phyloP scores from a whole-genome alignment of 1,140 invertebrate genomes.

The Tetramorium simillimum region DNA sequence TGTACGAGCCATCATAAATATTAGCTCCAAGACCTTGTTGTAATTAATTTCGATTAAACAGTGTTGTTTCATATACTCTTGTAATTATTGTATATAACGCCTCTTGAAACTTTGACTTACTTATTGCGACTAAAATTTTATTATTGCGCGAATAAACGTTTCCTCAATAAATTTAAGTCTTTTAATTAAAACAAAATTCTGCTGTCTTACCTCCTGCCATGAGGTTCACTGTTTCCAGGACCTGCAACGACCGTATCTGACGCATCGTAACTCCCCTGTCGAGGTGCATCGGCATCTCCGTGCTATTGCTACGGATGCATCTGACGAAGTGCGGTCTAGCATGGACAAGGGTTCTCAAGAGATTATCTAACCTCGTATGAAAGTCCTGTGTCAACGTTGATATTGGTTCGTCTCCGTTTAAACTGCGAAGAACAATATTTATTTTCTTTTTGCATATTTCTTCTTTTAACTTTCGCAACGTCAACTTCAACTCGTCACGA shows the following conservation, averaged over 20 bases:
- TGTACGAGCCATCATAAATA: conserved; percentile 69
- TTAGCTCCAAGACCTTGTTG: not conserved
- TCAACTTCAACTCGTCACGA: no score
- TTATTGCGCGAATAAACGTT: not conserved
- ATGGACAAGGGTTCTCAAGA: conserved; percentile 95
- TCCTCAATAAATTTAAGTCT: not conserved
- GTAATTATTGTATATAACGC: not conserved
- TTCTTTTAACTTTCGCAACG: not conserved
- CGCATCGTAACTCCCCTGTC: conserved; percentile 92
- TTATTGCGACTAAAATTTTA: not conserved
- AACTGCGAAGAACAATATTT: conserved; percentile 79
- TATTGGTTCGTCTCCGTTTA: conserved; percentile 95
- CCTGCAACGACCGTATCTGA: conserved; percentile 95
- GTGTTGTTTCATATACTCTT: not conserved
- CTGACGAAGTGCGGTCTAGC: conserved; percentile 97
- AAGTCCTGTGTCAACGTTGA: conserved; percentile 98
- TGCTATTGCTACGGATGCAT: conserved; percentile 94
- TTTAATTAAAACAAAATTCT: not conserved
- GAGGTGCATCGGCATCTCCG: conserved; percentile 92
- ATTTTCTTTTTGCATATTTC: not conserved
- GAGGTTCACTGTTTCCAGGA: conserved; percentile 97
- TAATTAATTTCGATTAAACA: not conserved
- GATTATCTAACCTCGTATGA: conserved; percentile 96
- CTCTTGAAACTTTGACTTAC: not conserved
- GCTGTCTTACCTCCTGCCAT: conserved; percentile 91